phyloP scores from a whole-genome alignment of 2,797 vertebrate genomes.

The Manis javanica region DNA sequence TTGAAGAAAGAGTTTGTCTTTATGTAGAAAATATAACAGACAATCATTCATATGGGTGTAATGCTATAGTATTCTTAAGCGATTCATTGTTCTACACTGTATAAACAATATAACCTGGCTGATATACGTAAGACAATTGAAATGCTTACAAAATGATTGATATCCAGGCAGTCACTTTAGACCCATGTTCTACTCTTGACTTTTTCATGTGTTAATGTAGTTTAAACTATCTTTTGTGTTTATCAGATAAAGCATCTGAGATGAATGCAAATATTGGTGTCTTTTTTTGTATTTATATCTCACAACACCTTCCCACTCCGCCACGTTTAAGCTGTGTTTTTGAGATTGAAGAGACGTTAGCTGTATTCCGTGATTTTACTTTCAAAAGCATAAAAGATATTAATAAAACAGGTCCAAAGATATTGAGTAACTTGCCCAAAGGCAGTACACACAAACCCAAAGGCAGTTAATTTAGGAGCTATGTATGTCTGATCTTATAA shows the following conservation, averaged over 20 bases:
- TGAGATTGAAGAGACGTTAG: not conserved
- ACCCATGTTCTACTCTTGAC: slow-evolving; percentile 84
- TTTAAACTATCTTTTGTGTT: slow-evolving; percentile 83
- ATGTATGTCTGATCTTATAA: not conserved
- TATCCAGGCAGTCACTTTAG: slow-evolving; percentile 85
- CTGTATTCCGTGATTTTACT: not conserved
- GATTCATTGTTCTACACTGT: slow-evolving; percentile 84
- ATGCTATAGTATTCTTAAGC: slow-evolving; percentile 76
- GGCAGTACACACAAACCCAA: not conserved
- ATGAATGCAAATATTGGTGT: slow-evolving; percentile 83
- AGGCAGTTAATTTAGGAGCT: not conserved
- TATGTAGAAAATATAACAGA: slow-evolving; percentile 82
- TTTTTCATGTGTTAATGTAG: slow-evolving; percentile 85
- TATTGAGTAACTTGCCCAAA: not conserved
- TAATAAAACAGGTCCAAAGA: not conserved
- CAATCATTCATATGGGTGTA: slow-evolving; percentile 82
- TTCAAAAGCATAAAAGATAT: not conserved
- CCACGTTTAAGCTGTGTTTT: slow-evolving; percentile 75
- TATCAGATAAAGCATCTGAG: slow-evolving; percentile 81
- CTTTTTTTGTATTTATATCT: slow-evolving; percentile 84
- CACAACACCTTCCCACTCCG: slow-evolving; percentile 79
- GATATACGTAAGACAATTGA: slow-evolving; percentile 85
- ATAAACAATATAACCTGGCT: slow-evolving; percentile 84
- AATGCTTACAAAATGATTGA: slow-evolving; percentile 78
- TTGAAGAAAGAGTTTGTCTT: slow-evolving; percentile 61